Evolutionary conservation across 2,113 vertebrate species (phyloP).

Genomic region (Eptesicus fuscus): DNA sequence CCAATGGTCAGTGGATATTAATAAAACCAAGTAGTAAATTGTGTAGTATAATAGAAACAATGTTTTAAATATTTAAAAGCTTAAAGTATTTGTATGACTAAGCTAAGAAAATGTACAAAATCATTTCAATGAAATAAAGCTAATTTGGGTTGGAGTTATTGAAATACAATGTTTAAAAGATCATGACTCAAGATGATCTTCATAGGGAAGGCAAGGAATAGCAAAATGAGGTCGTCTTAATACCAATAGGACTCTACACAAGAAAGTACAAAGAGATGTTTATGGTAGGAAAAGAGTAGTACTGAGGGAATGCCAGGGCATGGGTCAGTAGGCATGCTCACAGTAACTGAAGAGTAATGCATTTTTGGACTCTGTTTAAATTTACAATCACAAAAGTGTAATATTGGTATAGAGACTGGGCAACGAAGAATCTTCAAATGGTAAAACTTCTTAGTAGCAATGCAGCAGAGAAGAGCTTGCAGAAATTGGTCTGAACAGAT

Average conservation of each 20-base stretch:
- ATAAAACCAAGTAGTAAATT: neutral
- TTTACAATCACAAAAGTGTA: neutral
- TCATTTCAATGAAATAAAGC: neutral
- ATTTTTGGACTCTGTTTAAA: neutral
- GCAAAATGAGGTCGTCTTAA: neutral
- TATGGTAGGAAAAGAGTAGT: neutral
- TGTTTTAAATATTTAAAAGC: neutral
- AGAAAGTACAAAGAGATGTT: neutral
- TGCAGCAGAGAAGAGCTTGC: neutral
- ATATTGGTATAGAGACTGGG: neutral
- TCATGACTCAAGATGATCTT: neutral
- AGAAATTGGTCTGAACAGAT: neutral
- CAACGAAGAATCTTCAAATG: neutral
- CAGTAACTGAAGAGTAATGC: neutral
- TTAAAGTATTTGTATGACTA: neutral
- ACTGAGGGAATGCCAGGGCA: accelerated
- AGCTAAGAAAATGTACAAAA: neutral
- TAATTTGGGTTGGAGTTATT: neutral
- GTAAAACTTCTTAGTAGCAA: neutral
- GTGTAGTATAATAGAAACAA: neutral
- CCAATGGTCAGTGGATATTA: neutral
- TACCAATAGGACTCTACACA: neutral
- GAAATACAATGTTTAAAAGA: neutral
- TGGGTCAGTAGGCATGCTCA: neutral
- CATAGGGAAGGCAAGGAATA: neutral